Base-by-base conservation (phyloP, 1,140 invertebrate genomes). In the Mya arenaria region DNA sequence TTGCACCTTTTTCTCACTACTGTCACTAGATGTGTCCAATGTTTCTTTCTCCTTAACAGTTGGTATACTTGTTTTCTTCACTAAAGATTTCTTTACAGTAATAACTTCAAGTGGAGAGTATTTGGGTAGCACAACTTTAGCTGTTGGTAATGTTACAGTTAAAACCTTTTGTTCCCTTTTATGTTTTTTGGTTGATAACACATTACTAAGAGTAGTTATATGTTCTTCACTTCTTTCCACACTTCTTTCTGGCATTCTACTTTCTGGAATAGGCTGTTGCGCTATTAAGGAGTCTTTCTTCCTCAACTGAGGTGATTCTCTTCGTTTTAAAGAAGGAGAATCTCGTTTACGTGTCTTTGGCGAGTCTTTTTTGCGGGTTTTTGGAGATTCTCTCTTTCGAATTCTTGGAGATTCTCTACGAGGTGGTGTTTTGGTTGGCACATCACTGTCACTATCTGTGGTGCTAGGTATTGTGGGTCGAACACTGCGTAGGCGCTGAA, bases 71-170 rank as follows among this genome's bases (percentile, higher is more conserved):
- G n/a, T n/a, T n/a, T n/a, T n/a, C n/a, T n/a, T n/a, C n/a, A n/a
- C n/a, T n/a, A n/a, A n/a, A n/a, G n/a, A n/a, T n/a, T n/a, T n/a
- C n/a, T n/a, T n/a, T n/a, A n/a, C n/a, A n/a, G n/a, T n/a, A n/a
- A n/a, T n/a, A 25, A 84, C 52, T 79, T 86, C 82, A 62, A 73
- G 77, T 15, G 81, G 72, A 68, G 82, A 86, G 72, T 86, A 81
- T 58, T 83, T 82, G 36, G 83, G 73, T 37, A 89, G 68, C 72
- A 79, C 79, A 39, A 89, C 78, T 62, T 65, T 82, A 48, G 86
- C 84, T 77, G 86, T 83, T n/a, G 84, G 86, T 41, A 86, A 72
- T 34, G 74, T 84, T 15, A 86, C 77, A 44, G 77, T 85, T 6
- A 68, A 83, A 0, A 58, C 17, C 44, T 34, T 37, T 15, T 62